These are phyloP conservation scores for Flexamia atlantica DNA, from an alignment of 2,888 invertebrate species.

Conservation along the genomic window DNA sequence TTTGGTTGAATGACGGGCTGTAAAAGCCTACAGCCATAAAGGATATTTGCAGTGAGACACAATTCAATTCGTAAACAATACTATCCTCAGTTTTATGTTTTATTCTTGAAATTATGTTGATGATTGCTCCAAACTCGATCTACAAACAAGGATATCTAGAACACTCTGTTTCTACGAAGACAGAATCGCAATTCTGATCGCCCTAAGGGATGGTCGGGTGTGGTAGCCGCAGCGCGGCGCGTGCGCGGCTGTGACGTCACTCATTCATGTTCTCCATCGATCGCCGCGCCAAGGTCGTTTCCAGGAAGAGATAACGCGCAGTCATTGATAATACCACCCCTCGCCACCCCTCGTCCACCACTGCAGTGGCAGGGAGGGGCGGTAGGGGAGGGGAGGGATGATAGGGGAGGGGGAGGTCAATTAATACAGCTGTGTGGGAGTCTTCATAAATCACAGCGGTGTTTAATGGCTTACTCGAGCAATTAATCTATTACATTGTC, in stretches of 20 bases:
- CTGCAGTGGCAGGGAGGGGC: neutral
- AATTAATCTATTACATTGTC: conserved; percentile 20
- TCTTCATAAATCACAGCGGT: neutral
- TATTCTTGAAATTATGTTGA: too few species aligned
- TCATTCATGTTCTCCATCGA: conserved; percentile 29
- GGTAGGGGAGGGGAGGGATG: neutral
- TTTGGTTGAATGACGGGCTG: too few species aligned
- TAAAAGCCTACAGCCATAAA: too few species aligned
- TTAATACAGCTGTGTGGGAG: neutral
- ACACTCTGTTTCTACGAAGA: too few species aligned
- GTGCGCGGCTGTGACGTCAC: conserved; percentile 37
- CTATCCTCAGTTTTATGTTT: too few species aligned
- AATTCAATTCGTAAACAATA: too few species aligned
- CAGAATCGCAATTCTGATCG: neutral
- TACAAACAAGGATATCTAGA: too few species aligned
- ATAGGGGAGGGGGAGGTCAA: neutral
- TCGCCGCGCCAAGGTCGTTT: conserved; percentile 26
- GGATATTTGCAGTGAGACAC: too few species aligned
- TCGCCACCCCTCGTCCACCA: neutral
- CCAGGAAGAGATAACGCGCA: conserved; percentile 36
- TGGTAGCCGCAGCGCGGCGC: neutral
- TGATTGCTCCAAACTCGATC: too few species aligned
- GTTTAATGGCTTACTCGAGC: neutral
- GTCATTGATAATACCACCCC: conserved; percentile 2
- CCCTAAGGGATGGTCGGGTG: conserved; percentile 17